Percentiles rank a stretch among this genome's conserved stretches.
Conservation (phyloP, 2,797 vertebrate species). For the Peromyscus nudipes region DNA sequence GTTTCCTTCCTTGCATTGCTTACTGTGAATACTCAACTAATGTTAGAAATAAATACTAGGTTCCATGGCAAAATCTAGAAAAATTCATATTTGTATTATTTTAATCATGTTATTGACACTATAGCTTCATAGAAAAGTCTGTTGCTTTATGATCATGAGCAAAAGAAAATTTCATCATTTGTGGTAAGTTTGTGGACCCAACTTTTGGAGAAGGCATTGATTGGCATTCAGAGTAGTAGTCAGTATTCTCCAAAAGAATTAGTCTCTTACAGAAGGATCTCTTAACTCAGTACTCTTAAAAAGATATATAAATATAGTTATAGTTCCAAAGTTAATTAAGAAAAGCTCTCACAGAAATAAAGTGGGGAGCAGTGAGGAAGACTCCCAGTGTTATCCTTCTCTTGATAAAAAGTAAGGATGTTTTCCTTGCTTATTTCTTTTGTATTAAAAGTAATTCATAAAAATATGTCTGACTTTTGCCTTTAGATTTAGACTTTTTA, state of each 20-base stretch:
- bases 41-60: background rate
- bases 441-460: background rate
- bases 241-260: background rate
- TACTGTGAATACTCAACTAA: background rate
- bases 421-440: background rate
- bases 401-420: background rate
- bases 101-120: background rate
- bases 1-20: background rate
- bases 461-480: background rate
- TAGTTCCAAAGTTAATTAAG: background rate
- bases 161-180: background rate
- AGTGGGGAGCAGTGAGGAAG: background rate
- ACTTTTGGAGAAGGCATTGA: background rate
- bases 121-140: background rate
- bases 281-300: background rate
- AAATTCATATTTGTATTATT: background rate
- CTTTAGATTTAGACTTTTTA: background rate
- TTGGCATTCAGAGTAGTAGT: background rate
- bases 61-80: background rate
- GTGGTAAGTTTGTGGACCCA: background rate
- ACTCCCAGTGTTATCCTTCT: background rate
- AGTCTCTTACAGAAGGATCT: background rate
- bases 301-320: background rate
- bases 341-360: background rate
- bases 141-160: background rate